phyloP scores from a whole-genome alignment of 2,888 invertebrate genomes.

The Brenthis daphne region DNA sequence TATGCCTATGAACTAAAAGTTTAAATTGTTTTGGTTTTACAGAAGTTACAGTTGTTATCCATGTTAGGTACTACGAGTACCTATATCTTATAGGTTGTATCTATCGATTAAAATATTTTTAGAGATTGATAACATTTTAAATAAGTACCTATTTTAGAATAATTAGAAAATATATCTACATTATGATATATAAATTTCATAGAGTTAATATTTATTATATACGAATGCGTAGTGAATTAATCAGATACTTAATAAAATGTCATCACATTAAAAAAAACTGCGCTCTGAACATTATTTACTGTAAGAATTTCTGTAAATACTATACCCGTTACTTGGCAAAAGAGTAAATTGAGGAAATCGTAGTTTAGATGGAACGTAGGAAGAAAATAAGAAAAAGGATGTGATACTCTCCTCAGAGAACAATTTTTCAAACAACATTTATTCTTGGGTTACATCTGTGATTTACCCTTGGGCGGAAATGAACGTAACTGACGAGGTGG shows the following conservation, averaged over 20 bases:
- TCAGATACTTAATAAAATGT: not conserved
- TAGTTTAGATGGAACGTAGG: constrained; percentile 56
- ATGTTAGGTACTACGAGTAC: no score
- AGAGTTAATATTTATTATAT: no score
- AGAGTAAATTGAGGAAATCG: constrained; percentile 63
- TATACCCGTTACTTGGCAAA: constrained; percentile 32
- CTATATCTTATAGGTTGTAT: no score
- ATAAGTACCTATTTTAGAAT: no score
- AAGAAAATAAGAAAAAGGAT: constrained; percentile 59
- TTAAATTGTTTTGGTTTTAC: no score
- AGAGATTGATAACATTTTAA: no score
- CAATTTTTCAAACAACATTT: constrained; percentile 71
- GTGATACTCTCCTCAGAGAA: constrained; percentile 61
- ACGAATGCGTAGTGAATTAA: no score
- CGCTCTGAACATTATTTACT: constrained; percentile 1
- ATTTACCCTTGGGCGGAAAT: constrained; percentile 51
- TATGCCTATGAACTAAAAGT: no score
- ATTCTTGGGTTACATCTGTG: constrained; percentile 64
- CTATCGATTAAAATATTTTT: no score
- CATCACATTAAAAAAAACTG: not conserved
- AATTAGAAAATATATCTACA: no score
- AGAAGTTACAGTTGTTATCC: no score
- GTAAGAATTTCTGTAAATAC: constrained; percentile 12
- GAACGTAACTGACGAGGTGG: constrained; percentile 32
- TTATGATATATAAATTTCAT: no score